Evolutionary conservation across 2,888 invertebrate genomes (phyloP), one percentile per base, ranked within the genome.

Genomic region (Hoplodrina blanda): DNA sequence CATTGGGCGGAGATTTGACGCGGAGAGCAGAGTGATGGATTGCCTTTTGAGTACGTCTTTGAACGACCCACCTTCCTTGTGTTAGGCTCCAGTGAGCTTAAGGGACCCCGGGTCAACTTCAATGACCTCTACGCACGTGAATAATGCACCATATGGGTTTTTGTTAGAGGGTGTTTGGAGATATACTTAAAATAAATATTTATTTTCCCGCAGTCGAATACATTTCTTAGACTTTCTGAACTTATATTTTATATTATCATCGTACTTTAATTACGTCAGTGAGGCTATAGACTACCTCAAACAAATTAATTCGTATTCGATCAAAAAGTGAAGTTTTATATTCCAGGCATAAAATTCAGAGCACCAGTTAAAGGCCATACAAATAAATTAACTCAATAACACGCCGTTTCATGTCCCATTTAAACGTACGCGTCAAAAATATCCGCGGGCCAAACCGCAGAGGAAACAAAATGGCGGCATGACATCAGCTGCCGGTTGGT

Each of bases 391-490:
- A 52, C 64, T 64, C 72, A 61, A 71, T 73, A 82, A 66, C 59
- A 59, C 60, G 37, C 53, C 49, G n/a, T 62, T 74, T 69, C 60
- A 76, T 59, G 78, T 69, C 76, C 55, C 61, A 81, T 73, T 72
- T 62, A 73, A 81, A 76, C 64, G 66, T 62, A 59, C 69, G 57
- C 69, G 75, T 82, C 77, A 82, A 82, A 81, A 85, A 83, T 78
- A 71, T 78, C 70, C 73, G 73, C 69, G 62, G 68, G 86, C 82
- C 85, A 89, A 89, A 87, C 87, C 85, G 60, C 85, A 87, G 65
- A 80, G 85, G 83, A 83, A 86, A 83, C 85, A 88, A 90, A 89
- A 89, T 87, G 86, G 87, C 86, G 83, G 78, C 44, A 55, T 84
- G 84, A 85, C 85, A 86, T 85, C 84, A 82, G 83, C 82, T 81